These are phyloP conservation scores for Calliphora vomitoria DNA, from an alignment of 2,888 invertebrate species.

Conservation along the genomic window DNA sequence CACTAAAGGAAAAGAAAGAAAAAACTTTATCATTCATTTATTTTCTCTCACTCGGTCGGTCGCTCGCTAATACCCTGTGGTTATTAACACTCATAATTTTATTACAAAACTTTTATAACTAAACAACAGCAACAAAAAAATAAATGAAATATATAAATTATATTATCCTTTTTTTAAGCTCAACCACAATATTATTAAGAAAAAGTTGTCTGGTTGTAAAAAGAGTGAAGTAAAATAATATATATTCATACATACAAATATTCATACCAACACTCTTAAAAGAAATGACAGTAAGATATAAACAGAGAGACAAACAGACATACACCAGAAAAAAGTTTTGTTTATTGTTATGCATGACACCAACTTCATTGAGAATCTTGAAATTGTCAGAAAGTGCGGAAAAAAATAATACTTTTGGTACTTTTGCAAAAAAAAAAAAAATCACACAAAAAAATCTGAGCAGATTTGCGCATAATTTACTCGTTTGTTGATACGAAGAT, in stretches of 20 bases:
- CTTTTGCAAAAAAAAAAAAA: constrained; percentile 32
- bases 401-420: constrained; percentile 60
- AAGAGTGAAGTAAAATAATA: background rate
- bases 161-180: constrained; percentile 58
- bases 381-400: constrained; percentile 61
- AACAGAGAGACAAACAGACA: constrained; percentile 1
- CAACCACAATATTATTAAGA: constrained; percentile 47
- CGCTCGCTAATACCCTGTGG: constrained; percentile 65
- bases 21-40: constrained; percentile 56
- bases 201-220: constrained; percentile 37
- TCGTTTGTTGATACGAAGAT: constrained; percentile 69
- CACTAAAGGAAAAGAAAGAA: background rate
- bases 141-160: constrained; percentile 60
- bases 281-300: background rate
- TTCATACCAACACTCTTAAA: background rate
- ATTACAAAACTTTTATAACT: constrained; percentile 68
- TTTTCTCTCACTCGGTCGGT: constrained; percentile 13
- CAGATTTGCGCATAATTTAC: constrained; percentile 72
- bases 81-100: constrained; percentile 74
- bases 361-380: constrained; percentile 66
- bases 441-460: background rate
- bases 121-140: constrained; percentile 9
- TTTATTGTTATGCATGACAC: constrained; percentile 74
- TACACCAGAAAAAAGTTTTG: constrained; percentile 55
- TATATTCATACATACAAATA: background rate